Percentiles rank a stretch among this genome's conserved stretches.
Conservation (phyloP, 2,888 invertebrate species). For the Mythimna pallens region DNA sequence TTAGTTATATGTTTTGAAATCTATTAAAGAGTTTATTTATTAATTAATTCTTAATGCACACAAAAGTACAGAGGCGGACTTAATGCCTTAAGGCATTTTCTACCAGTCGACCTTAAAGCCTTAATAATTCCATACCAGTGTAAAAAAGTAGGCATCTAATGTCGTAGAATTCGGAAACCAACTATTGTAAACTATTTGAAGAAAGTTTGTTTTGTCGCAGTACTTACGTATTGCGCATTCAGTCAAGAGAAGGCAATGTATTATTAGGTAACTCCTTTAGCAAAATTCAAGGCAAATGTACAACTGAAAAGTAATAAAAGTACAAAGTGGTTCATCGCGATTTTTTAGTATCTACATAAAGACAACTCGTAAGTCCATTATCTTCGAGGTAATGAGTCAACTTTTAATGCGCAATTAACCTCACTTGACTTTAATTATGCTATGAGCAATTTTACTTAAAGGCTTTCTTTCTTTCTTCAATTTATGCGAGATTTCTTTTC, state of each 20-base stretch:
- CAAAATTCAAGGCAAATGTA: background rate
- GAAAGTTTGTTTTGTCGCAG: conserved; percentile 32
- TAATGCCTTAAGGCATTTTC: too few species aligned
- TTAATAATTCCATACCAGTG: too few species aligned
- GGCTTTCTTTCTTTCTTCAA: background rate
- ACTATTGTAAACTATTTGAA: background rate
- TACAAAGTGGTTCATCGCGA: background rate
- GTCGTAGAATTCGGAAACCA: background rate
- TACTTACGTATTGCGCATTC: conserved; percentile 16
- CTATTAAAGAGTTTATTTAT: too few species aligned
- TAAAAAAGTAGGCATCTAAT: background rate
- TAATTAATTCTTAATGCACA: too few species aligned
- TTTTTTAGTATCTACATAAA: conserved; percentile 13
- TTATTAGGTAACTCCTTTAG: background rate
- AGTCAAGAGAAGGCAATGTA: background rate
- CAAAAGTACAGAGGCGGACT: too few species aligned
- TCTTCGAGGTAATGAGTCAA: conserved; percentile 16
- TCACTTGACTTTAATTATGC: conserved; percentile 10
- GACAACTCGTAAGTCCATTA: conserved; percentile 18
- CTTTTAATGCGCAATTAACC: conserved; percentile 21
- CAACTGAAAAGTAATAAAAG: background rate
- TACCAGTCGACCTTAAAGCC: too few species aligned
- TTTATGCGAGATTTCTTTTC: background rate
- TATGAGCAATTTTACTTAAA: conserved; percentile 1
- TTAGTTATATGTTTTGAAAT: too few species aligned